Percentiles rank a stretch among this genome's conserved stretches.
phyloP scores from a whole-genome alignment of 2,113 vertebrate genomes.

The Triplophysa rosa region DNA sequence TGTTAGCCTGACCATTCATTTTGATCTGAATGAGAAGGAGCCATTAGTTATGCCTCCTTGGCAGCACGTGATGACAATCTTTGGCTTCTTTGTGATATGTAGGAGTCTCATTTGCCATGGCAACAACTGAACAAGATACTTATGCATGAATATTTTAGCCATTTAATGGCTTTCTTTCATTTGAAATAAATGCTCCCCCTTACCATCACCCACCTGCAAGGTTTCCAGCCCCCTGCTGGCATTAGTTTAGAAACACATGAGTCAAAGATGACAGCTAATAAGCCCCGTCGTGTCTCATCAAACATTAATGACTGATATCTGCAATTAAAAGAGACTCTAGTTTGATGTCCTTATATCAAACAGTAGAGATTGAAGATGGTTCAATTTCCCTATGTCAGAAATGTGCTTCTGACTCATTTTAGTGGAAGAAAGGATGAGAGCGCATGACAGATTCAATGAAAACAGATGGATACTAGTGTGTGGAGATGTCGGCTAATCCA shows the following conservation, averaged over 20 bases:
- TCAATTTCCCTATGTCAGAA: constrained; percentile 38
- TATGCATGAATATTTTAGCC: constrained; percentile 51
- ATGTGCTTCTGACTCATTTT: constrained; percentile 48
- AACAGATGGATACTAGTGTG: constrained; percentile 58
- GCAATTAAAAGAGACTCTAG: constrained; percentile 63
- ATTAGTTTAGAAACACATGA: constrained; percentile 53
- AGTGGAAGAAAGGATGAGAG: constrained; percentile 21
- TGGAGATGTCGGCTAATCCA: constrained; percentile 43
- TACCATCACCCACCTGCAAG: constrained; percentile 37
- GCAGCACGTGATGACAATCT: constrained; percentile 49
- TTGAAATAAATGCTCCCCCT: constrained; percentile 44
- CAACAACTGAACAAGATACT: constrained; percentile 64
- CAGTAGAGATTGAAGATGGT: constrained; percentile 32
- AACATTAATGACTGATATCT: constrained; percentile 68
- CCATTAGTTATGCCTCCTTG: constrained; percentile 48
- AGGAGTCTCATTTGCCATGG: constrained; percentile 65
- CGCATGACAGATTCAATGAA: constrained; percentile 47
- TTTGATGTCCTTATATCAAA: constrained; percentile 56
- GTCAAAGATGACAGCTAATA: constrained; percentile 61
- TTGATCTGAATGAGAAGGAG: constrained; percentile 39
- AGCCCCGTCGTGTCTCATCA: constrained; percentile 60
- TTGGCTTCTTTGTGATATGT: constrained; percentile 54
- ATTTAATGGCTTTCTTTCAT: constrained; percentile 45
- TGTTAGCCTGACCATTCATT: constrained; percentile 45
- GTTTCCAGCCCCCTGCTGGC: constrained; percentile 39